Evolutionary conservation across 1,140 invertebrate species (phyloP).

Genomic region (Drosophila repletoides): DNA sequence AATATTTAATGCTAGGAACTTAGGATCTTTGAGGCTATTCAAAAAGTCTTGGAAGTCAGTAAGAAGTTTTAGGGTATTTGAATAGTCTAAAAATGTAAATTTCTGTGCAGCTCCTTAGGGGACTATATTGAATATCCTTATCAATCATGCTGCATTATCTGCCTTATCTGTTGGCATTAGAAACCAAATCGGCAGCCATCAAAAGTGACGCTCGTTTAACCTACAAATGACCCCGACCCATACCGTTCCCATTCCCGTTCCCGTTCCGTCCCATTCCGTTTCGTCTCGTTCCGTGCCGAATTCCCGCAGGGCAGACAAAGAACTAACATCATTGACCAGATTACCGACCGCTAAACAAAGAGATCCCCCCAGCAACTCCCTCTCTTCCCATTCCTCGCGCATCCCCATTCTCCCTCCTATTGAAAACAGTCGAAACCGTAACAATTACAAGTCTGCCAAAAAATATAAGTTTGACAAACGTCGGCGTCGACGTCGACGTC

Average conservation of each 20-base stretch:
- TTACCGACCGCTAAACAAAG: constrained; percentile 64
- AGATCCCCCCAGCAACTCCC: constrained; percentile 2
- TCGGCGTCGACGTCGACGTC: constrained; percentile 30
- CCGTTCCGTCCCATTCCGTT: not conserved
- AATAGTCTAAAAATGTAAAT: no score
- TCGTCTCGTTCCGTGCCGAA: not conserved
- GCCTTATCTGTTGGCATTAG: constrained; percentile 54
- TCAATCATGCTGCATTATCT: constrained; percentile 48
- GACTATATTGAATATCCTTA: constrained; percentile 15
- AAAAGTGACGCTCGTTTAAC: constrained; percentile 59
- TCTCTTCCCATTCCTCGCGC: not conserved
- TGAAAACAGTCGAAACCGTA: constrained; percentile 51
- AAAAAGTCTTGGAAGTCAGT: no score
- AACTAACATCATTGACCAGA: constrained; percentile 54
- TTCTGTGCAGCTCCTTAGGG: no score
- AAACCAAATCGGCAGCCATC: constrained; percentile 55
- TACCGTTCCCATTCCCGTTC: not conserved
- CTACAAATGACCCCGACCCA: constrained; percentile 52
- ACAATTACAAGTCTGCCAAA: constrained; percentile 75
- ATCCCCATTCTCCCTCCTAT: not conserved
- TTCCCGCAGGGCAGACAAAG: constrained; percentile 45
- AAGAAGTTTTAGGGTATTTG: no score
- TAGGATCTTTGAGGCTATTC: no score
- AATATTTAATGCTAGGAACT: no score
- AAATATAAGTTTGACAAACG: constrained; percentile 51